These are phyloP conservation scores for Idris sp. DNA, from an alignment of 1,140 invertebrate genomes.

Conservation along the genomic window DNA sequence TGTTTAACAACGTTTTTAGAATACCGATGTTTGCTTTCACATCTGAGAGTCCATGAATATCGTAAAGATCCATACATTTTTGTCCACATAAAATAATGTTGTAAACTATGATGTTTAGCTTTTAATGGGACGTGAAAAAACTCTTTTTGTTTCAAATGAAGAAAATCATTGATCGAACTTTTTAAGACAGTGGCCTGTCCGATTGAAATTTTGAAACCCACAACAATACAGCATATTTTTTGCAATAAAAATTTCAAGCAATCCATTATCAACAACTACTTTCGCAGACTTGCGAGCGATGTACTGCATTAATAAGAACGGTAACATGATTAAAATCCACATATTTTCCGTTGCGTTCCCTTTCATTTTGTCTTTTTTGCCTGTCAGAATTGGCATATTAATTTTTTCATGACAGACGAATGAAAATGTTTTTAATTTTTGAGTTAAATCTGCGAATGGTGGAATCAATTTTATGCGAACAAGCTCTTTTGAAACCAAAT, in stretches of 20 bases:
- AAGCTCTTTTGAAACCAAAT: conserved; percentile 17
- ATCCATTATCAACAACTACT: conserved; percentile 11
- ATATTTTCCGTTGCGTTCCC: conserved; percentile 28
- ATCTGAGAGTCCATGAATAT: conserved; percentile 35
- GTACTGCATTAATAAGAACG: conserved; percentile 18
- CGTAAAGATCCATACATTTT: conserved; percentile 38
- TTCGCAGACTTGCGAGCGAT: conserved; percentile 4
- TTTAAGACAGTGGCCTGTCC: conserved; percentile 33
- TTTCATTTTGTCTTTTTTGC: conserved; percentile 1
- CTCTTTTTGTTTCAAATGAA: conserved; percentile 15
- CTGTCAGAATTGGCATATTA: conserved; percentile 17
- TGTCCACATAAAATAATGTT: conserved; percentile 27
- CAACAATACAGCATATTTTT: conserved; percentile 35
- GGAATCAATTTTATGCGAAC: conserved; percentile 21
- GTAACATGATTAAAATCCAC: conserved; percentile 23
- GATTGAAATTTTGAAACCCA: conserved; percentile 33
- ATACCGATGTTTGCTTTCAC: conserved; percentile 35
- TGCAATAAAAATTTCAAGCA: conserved; percentile 39
- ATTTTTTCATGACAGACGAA: conserved; percentile 18
- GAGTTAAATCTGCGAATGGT: conserved; percentile 19
- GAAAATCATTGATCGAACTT: conserved; percentile 30
- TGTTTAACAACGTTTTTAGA: conserved; percentile 28
- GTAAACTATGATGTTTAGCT: conserved; percentile 46
- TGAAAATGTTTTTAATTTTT: conserved; percentile 13
- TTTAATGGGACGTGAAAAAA: conserved; percentile 25